Conservation (phyloP, 37 sponge, comb jelly and placozoan genomes). For the Spongia lamella region DNA sequence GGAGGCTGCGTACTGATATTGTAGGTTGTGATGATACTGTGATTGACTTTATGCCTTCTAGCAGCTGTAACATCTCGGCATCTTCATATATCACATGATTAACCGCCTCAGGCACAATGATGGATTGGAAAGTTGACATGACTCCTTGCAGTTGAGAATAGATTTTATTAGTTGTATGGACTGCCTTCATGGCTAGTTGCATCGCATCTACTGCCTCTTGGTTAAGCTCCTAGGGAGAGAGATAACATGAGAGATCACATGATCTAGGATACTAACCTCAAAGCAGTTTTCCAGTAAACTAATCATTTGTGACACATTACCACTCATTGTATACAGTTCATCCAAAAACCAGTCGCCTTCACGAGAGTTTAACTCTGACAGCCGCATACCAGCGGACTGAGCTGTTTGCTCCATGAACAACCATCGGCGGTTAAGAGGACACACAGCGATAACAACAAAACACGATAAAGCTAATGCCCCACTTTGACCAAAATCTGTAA, state of each 20-base stretch:
- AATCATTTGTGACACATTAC: slow-evolving; percentile 83
- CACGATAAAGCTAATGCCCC: slow-evolving; percentile 67
- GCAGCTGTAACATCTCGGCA: too few relatives aligned
- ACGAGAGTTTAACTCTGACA: slow-evolving; percentile 79
- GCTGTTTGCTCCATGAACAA: slow-evolving; percentile 89
- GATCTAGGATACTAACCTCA: not conserved
- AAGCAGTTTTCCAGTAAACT: slow-evolving; percentile 60
- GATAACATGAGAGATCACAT: not conserved
- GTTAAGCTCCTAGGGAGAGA: too few relatives aligned
- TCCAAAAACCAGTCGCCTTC: slow-evolving; percentile 98
- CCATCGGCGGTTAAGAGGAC: slow-evolving; percentile 79
- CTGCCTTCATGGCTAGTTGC: too few relatives aligned
- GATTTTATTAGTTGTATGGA: too few relatives aligned
- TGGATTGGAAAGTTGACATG: too few relatives aligned
- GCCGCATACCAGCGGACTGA: slow-evolving; percentile 64
- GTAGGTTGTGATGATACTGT: too few relatives aligned
- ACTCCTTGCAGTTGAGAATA: too few relatives aligned
- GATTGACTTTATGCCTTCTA: too few relatives aligned
- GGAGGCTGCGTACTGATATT: too few relatives aligned
- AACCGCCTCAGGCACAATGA: too few relatives aligned
- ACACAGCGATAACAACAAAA: slow-evolving; percentile 70
- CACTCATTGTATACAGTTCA: slow-evolving; percentile 94
- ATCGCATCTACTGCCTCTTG: too few relatives aligned
- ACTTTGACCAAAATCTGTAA: slow-evolving; percentile 31
- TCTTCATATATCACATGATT: too few relatives aligned